These are phyloP conservation scores for Panopea generosa DNA, from an alignment of 2,888 invertebrate genomes.

Conservation along the genomic window DNA sequence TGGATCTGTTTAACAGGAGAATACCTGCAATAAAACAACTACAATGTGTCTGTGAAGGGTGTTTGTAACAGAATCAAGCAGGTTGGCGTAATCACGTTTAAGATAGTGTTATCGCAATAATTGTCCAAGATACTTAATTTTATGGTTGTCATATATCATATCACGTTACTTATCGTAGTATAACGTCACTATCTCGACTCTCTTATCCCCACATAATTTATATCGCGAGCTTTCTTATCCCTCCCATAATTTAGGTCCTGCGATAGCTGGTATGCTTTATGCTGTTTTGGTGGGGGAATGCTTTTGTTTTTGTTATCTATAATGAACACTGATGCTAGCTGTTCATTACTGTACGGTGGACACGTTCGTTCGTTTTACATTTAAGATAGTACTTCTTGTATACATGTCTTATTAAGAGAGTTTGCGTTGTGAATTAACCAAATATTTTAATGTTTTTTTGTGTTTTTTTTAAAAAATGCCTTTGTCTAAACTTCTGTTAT, in stretches of 20 bases:
- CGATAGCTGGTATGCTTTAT: slow-evolving; percentile 45
- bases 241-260: slow-evolving; percentile 46
- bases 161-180: slow-evolving; percentile 50
- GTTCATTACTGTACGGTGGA: background rate
- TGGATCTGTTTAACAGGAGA: no score
- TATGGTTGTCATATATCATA: slow-evolving; percentile 67
- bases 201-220: slow-evolving; percentile 56
- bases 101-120: slow-evolving; percentile 54
- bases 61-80: background rate
- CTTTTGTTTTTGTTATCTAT: slow-evolving; percentile 51
- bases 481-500: no score
- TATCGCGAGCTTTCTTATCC: slow-evolving; percentile 50
- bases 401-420: no score
- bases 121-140: slow-evolving; percentile 64
- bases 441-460: no score
- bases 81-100: slow-evolving; percentile 4
- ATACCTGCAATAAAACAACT: no score
- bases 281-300: slow-evolving; percentile 22
- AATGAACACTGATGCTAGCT: background rate
- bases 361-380: no score
- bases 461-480: no score
- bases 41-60: no score
- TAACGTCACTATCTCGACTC: slow-evolving; percentile 43
- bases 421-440: no score
- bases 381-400: no score